Conservation (phyloP, 1,140 invertebrate genomes). For the Aleiodes sp. region DNA sequence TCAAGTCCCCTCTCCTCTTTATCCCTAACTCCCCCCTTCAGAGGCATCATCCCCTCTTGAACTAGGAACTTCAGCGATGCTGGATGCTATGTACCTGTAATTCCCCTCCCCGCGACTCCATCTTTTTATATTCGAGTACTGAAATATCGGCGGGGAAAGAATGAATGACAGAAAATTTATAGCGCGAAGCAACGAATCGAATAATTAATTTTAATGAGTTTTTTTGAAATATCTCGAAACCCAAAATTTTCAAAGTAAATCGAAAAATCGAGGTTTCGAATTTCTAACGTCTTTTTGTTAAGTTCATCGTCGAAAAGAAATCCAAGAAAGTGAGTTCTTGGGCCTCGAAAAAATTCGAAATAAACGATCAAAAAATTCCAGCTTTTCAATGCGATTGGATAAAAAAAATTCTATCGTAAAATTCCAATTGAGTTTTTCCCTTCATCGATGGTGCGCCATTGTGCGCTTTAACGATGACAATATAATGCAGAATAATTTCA, state of each 20-base stretch:
- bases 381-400: too few species aligned
- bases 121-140: background rate
- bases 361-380: too few species aligned
- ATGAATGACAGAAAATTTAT: too few species aligned
- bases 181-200: too few species aligned
- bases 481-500: background rate
- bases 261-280: too few species aligned
- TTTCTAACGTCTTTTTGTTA: too few species aligned
- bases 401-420: background rate
- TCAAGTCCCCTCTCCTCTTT: too few species aligned
- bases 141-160: background rate
- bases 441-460: background rate
- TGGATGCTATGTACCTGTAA: slow-evolving; percentile 7
- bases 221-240: background rate
- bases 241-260: background rate
- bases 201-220: background rate
- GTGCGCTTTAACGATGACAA: slow-evolving; percentile 1
- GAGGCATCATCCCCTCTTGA: background rate
- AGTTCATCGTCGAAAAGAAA: too few species aligned
- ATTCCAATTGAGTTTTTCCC: background rate
- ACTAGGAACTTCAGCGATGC: slow-evolving; percentile 14
- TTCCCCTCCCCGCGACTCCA: background rate
- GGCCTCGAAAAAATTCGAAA: too few species aligned
- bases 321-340: too few species aligned
- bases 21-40: background rate